A percentile compares a stretch with the other conserved stretches of the same genome.
Conservation (phyloP, 2,797 vertebrate genomes). For the Lutjanus argentimaculatus region DNA sequence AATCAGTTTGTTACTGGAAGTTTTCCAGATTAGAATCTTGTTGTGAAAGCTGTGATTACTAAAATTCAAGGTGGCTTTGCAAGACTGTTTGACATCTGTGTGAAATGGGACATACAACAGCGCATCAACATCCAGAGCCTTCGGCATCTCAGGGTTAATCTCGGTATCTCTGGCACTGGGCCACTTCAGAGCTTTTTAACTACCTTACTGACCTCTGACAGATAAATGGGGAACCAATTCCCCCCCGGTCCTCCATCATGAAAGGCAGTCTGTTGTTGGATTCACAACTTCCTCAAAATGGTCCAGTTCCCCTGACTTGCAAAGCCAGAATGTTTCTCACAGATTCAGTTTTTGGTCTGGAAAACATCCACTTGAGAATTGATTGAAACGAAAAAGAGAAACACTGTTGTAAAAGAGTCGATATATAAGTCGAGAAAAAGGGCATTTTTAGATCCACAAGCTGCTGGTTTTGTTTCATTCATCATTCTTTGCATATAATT, state of each 20-base stretch:
- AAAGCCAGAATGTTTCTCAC: not conserved
- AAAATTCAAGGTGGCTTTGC: not conserved
- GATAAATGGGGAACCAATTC: constrained; percentile 5
- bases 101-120: constrained; percentile 4
- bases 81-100: not conserved
- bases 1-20: not conserved
- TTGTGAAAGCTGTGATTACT: not conserved
- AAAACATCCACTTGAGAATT: constrained; percentile 26
- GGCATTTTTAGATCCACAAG: not conserved
- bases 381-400: not conserved
- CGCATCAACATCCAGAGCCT: constrained; percentile 13
- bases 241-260: constrained; percentile 7
- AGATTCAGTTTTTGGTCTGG: not conserved
- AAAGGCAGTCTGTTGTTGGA: constrained; percentile 22
- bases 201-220: constrained; percentile 34
- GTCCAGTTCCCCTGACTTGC: not conserved
- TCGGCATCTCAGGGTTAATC: constrained; percentile 10
- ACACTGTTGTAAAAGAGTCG: constrained; percentile 3
- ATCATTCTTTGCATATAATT: not conserved
- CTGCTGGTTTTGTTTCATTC: not conserved
- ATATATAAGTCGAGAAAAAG: not conserved
- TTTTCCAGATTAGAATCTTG: not conserved
- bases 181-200: constrained; percentile 34
- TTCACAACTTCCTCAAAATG: constrained; percentile 19
- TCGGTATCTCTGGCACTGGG: constrained; percentile 6